These are phyloP conservation scores for Macropus fuliginosus DNA, from an alignment of 2,797 vertebrate species.

Conservation along the genomic window DNA sequence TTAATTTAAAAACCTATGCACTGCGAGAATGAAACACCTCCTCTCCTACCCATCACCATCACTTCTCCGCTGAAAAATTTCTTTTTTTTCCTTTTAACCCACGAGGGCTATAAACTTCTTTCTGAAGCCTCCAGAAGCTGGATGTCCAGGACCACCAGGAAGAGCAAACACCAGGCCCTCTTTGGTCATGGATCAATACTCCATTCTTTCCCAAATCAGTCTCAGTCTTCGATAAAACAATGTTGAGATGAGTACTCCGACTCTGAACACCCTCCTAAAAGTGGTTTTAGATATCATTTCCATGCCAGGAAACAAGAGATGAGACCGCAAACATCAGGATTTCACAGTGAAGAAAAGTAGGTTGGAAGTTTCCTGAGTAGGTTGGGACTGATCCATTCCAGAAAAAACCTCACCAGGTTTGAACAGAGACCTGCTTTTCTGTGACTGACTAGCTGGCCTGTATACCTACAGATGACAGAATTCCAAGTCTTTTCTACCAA, in stretches of 20 bases:
- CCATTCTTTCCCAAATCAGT: constrained; percentile 54
- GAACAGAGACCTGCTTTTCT: rapidly evolving
- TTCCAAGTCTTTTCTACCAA: not conserved
- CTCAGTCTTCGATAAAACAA: constrained; percentile 67
- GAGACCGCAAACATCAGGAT: constrained; percentile 63
- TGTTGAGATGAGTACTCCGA: constrained; percentile 60
- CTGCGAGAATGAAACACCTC: constrained; percentile 37
- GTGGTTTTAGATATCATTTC: constrained; percentile 36
- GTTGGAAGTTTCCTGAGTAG: not conserved
- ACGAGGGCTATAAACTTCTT: not conserved
- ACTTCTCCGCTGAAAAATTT: not conserved
- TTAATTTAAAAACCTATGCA: constrained; percentile 53
- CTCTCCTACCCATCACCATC: not conserved
- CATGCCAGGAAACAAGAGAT: constrained; percentile 20
- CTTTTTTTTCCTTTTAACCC: constrained; percentile 10
- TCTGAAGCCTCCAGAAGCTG: not conserved
- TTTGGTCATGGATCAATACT: not conserved
- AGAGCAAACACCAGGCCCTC: not conserved
- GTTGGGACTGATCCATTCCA: not conserved
- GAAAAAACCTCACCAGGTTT: not conserved
- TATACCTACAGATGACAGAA: not conserved
- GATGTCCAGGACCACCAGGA: not conserved
- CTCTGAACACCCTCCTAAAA: constrained; percentile 35
- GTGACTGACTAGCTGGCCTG: not conserved
- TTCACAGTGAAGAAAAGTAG: constrained; percentile 55